Evolutionary conservation across 2,797 vertebrate genomes (phyloP), one percentile per base, ranked within the genome.

Genomic region (Furcifer pardalis): DNA sequence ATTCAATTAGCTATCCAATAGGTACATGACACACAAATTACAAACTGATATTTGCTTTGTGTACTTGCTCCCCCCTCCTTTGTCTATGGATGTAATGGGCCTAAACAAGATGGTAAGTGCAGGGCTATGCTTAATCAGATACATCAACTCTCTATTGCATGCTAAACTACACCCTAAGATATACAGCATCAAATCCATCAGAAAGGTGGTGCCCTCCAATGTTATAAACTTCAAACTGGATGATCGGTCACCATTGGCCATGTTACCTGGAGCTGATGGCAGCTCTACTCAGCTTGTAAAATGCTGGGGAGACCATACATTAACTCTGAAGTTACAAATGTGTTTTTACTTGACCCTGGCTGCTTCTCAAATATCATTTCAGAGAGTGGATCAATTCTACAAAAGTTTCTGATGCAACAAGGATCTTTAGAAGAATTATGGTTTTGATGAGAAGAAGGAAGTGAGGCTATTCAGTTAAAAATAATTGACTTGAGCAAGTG

Each of bases 401-500:
- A 88, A 76, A 32, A 62, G 79, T 17, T 7, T 82, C 81, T 86
- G 40, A 44, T 52, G 81, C 75, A 87, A 81, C 9, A 49, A 44
- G 59, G 81, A n/a, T 56, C 62, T 89, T 82, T 72, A 62, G 88
- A 77, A 89, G 87, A 90, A 7, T 37, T 84, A 94, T 92, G 3
- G 78, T 90, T 91, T 90, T 86, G 5, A 88, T 3, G 72, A 89
- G 86, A 93, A 95, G 81, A 63, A 62, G 91, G 94, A 95, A 95
- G 94, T 92, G 87, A 88, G 88, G 92, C 84, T 88, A 83, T 91
- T 90, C 75, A 60, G 71, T 89, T 89, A 94, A 94, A 95, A 94
- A 95, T 95, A 93, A 92, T 88, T 30, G 3, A 78, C 89, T 95
- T 95, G 90, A 93, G 93, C 92, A 94, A 95, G 94, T 10, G 0